phyloP scores from a whole-genome alignment of 2,113 vertebrate species.

The Microcebus jonahi region DNA sequence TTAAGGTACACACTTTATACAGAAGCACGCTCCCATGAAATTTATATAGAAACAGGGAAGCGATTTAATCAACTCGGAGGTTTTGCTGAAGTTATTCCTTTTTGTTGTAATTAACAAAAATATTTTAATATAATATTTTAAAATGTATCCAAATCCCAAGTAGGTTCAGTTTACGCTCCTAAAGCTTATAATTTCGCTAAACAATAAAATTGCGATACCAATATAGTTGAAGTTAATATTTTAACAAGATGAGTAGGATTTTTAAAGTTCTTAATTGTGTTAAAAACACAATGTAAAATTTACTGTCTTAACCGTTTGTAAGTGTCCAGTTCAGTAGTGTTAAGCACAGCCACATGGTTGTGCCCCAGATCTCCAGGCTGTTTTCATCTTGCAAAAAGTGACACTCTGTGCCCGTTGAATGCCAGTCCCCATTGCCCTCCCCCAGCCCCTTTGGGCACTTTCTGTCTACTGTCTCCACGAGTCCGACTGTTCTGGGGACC shows the following conservation, averaged over 20 bases:
- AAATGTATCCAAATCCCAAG: background rate
- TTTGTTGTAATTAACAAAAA: background rate
- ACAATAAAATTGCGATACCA: background rate
- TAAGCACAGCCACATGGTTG: background rate
- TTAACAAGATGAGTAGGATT: background rate
- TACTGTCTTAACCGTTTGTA: accelerated
- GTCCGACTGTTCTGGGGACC: too few relatives aligned
- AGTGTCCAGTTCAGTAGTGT: too few relatives aligned
- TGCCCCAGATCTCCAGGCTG: background rate
- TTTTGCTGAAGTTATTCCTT: background rate
- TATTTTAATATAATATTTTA: background rate
- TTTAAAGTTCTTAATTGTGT: background rate
- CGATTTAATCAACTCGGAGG: background rate
- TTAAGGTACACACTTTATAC: background rate
- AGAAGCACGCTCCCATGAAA: background rate
- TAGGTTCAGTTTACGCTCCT: background rate
- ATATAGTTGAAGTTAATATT: background rate
- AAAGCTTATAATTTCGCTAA: background rate
- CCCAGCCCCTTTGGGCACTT: background rate
- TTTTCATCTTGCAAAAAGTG: background rate
- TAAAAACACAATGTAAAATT: background rate
- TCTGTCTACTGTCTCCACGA: background rate
- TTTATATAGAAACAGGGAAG: background rate
- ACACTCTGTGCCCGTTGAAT: background rate
- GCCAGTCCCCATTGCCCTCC: background rate